Evolutionary conservation across 2,113 vertebrate genomes (phyloP), one percentile per base, ranked within the genome.

Genomic region (Bubalus kerabau): DNA sequence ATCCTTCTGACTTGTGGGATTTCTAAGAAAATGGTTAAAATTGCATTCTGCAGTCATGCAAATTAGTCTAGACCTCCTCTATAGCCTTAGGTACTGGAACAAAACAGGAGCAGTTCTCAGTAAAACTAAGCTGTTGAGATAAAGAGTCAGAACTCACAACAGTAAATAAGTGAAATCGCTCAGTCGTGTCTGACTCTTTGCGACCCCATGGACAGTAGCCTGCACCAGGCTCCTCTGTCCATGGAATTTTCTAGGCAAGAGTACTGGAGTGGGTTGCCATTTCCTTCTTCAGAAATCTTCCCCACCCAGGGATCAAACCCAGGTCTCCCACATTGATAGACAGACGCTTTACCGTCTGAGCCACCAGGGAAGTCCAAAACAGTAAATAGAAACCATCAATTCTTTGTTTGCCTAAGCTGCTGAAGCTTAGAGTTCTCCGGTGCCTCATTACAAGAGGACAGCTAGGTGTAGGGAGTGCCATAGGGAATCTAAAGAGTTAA

Each of bases 11-110:
- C 76, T 83, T 93, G 71, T 59, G 93, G 88, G 60, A 96, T 91
- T 97, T 83, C 64, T 54, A 91, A 91, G 15, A 74, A 89, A 96
- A 98, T 97, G 89, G 60, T 96, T 94, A 95, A 95, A 97, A 71
- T 32, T 87, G 50, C 48, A 83, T 94, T 95, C 57, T 83, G 36
- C 36, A 83, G 46, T 24, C 32, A 78, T 24, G 87, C 17, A 93
- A 91, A 96, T 96, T 85, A 96, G 83, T 87, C 91, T 15, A 86
- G n/a, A 23, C 6, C 19, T 82, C n/a, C 10, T 60, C 64, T 59
- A 3, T 30, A 88, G 48, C 46, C 86, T 84, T 2, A 12, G 46
- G 19, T 48, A 36, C 23, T 88, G 4, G 48, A 89, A 86, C 19
- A 91, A 93, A 95, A 89, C 50, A 54, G 89, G n/a, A 89, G n/a